Percentiles rank a stretch among this genome's conserved stretches.
Evolutionary conservation across 2,888 invertebrate genomes (phyloP).

Genomic region (Pristionchus fissidentatus): DNA sequence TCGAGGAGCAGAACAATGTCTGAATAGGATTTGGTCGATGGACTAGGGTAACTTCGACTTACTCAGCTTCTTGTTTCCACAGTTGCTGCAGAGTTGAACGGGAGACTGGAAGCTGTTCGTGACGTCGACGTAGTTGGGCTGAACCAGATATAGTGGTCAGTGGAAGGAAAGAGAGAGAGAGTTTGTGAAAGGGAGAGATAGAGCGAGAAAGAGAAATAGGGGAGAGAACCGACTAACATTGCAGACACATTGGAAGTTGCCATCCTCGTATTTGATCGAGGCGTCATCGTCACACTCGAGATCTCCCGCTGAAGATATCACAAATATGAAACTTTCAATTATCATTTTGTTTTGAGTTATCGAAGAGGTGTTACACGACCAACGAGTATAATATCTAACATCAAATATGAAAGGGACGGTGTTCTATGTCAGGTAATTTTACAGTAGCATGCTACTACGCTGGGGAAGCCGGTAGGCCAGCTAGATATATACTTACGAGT

Average conservation of each 20-base stretch:
- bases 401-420: no score
- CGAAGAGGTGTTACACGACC: neutral
- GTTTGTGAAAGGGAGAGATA: neutral
- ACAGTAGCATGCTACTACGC: no score
- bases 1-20: conserved; percentile 32
- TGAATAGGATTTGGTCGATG: neutral
- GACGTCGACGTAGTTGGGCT: neutral
- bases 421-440: no score
- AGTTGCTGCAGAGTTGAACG: conserved; percentile 3
- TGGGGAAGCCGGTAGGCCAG: no score
- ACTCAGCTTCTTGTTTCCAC: conserved; percentile 40
- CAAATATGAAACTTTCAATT: neutral
- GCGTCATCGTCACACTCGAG: neutral
- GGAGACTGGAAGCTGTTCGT: neutral
- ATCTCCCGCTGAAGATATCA: neutral
- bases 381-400: no score
- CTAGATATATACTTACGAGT: neutral
- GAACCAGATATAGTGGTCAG: neutral
- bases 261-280: neutral
- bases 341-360: neutral
- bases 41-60: neutral
- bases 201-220: neutral
- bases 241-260: conserved; percentile 24
- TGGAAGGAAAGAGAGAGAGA: no score
- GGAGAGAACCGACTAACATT: neutral